Conservation (phyloP, 2,888 invertebrate species). For the Athalia rosae region DNA sequence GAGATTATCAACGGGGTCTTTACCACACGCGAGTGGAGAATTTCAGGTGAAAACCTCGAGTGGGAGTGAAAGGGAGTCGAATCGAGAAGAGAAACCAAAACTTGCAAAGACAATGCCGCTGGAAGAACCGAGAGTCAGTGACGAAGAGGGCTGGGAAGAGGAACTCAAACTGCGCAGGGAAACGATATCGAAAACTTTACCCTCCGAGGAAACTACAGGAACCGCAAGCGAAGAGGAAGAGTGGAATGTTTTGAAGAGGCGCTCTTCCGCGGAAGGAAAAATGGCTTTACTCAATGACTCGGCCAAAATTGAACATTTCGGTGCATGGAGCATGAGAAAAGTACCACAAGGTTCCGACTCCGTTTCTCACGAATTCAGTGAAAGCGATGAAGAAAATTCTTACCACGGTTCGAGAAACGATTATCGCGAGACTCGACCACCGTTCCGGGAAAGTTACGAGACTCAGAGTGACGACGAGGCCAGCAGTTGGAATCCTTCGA, state of each 20-base stretch:
- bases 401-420: conserved; percentile 55
- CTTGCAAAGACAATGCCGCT: conserved; percentile 49
- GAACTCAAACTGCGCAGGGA: conserved; percentile 62
- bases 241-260: conserved; percentile 60
- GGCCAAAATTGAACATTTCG: conserved; percentile 65
- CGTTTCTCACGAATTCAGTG: conserved; percentile 64
- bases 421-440: conserved; percentile 60
- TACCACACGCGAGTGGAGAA: conserved; percentile 49
- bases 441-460: conserved; percentile 56
- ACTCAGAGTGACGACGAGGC: conserved; percentile 58
- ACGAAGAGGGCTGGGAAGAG: conserved; percentile 69
- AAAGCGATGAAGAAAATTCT: conserved; percentile 62
- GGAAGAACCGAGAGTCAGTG: conserved; percentile 61
- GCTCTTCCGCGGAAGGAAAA: conserved; percentile 71
- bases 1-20: conserved; percentile 24
- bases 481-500: conserved; percentile 52
- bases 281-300: conserved; percentile 66
- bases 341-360: conserved; percentile 61
- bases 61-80: conserved; percentile 64
- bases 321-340: conserved; percentile 67
- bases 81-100: conserved; percentile 45
- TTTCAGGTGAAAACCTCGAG: conserved; percentile 62
- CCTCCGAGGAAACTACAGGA: conserved; percentile 55
- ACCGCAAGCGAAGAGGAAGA: conserved; percentile 58
- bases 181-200: conserved; percentile 59